Percentiles rank a stretch among this genome's conserved stretches.
Evolutionary conservation across 2,797 vertebrate species (phyloP).

Genomic region (Eleutherodactylus coqui): DNA sequence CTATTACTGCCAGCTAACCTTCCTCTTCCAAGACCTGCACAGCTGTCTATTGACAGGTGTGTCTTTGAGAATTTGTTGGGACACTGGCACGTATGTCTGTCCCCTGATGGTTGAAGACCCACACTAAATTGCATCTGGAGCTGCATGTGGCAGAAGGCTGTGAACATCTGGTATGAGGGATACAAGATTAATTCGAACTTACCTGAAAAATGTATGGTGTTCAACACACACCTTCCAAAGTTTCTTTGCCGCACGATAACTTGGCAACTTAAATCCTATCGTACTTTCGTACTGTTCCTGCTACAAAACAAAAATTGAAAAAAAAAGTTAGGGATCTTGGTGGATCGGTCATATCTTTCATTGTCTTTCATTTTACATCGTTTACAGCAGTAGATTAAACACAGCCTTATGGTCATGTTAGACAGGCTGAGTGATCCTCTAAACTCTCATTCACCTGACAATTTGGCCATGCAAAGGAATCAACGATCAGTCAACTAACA

Average conservation of each 20-base stretch:
- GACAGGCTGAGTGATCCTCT: no score
- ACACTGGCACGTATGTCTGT: not conserved
- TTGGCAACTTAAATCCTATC: conserved; percentile 92
- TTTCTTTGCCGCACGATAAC: conserved; percentile 94
- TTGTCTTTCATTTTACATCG: no score
- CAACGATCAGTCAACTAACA: no score
- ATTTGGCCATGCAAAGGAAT: no score
- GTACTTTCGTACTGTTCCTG: conserved; percentile 94
- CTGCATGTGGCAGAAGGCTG: not conserved
- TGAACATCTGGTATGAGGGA: not conserved
- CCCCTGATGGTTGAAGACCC: no score
- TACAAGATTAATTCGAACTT: conserved; percentile 16
- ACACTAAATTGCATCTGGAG: not conserved
- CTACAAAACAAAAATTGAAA: conserved; percentile 68
- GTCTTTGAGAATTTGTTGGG: not conserved
- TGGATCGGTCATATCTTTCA: no score
- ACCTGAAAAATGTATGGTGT: conserved; percentile 98
- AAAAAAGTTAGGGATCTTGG: not conserved
- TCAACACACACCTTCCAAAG: conserved; percentile 98
- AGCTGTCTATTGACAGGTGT: not conserved
- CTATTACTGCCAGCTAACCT: not conserved
- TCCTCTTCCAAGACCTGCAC: not conserved
- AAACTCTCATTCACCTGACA: no score
- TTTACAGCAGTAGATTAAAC: no score
- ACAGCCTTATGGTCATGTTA: no score